phyloP scores from a whole-genome alignment of 2,113 vertebrate genomes.

The Balaenoptera acutorostrata region DNA sequence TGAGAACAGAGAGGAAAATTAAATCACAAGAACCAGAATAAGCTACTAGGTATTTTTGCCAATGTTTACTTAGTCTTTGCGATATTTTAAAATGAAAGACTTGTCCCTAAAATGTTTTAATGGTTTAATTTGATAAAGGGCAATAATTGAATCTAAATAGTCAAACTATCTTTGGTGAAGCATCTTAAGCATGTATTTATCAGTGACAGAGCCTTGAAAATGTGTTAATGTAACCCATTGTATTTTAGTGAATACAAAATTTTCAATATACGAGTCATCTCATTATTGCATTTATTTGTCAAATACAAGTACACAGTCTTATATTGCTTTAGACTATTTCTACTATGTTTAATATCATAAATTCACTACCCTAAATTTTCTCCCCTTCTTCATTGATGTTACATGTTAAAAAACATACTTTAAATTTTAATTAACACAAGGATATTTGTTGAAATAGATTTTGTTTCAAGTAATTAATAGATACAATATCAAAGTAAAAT shows the following conservation, averaged over 20 bases:
- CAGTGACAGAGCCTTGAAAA: neutral
- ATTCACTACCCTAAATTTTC: neutral
- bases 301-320: neutral
- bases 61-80: conserved; percentile 41
- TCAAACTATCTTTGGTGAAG: neutral
- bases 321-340: neutral
- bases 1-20: conserved; percentile 52
- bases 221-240: neutral
- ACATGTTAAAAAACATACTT: neutral
- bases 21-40: neutral
- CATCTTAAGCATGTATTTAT: neutral
- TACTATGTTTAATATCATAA: neutral
- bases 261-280: neutral
- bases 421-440: neutral
- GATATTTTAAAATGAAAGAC: conserved; percentile 43
- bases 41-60: conserved; percentile 46
- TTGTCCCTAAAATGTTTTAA: neutral
- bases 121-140: conserved; percentile 46
- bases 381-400: fast-evolving
- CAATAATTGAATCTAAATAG: neutral
- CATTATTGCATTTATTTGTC: neutral
- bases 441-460: neutral
- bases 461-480: neutral
- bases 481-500: neutral
- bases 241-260: neutral